These are phyloP conservation scores for Pterophyllum scalare DNA, from an alignment of 2,113 vertebrate species.

Conservation along the genomic window DNA sequence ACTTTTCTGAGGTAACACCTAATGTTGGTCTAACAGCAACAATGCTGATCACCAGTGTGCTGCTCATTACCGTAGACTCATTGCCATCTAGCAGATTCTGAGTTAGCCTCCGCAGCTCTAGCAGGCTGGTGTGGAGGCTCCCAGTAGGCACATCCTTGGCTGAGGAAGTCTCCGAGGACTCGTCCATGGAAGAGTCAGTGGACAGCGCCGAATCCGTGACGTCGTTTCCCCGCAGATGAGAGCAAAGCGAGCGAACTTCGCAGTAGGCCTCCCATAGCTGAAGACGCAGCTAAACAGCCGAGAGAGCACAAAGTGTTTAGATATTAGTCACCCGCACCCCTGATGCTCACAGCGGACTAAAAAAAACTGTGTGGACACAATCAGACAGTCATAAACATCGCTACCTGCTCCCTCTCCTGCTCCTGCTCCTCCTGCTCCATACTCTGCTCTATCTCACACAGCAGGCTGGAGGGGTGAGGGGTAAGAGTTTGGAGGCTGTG, in stretches of 20 bases:
- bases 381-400: background rate
- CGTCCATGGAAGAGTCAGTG: conserved; percentile 98
- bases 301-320: background rate
- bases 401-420: conserved; percentile 96
- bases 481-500: conserved; percentile 88
- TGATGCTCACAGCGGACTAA: background rate
- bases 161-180: conserved; percentile 96
- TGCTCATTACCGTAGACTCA: conserved; percentile 88
- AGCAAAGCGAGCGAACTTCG: conserved; percentile 94
- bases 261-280: conserved; percentile 98
- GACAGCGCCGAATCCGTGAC: conserved; percentile 95
- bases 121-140: conserved; percentile 90
- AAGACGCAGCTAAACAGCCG: conserved; percentile 86
- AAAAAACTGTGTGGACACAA: background rate
- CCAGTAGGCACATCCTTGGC: conserved; percentile 94
- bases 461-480: conserved; percentile 88
- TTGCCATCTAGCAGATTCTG: conserved; percentile 94
- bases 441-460: conserved; percentile 98
- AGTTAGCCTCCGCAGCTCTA: conserved; percentile 93
- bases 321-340: background rate
- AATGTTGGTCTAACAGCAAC: background rate
- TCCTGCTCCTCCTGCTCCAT: conserved; percentile 99
- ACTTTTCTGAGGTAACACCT: background rate
- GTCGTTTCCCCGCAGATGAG: conserved; percentile 94
- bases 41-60: conserved; percentile 45